Evolutionary conservation across 1,140 invertebrate genomes (phyloP), one percentile per base, ranked within the genome.

Genomic region (Antheraea mylitta): DNA sequence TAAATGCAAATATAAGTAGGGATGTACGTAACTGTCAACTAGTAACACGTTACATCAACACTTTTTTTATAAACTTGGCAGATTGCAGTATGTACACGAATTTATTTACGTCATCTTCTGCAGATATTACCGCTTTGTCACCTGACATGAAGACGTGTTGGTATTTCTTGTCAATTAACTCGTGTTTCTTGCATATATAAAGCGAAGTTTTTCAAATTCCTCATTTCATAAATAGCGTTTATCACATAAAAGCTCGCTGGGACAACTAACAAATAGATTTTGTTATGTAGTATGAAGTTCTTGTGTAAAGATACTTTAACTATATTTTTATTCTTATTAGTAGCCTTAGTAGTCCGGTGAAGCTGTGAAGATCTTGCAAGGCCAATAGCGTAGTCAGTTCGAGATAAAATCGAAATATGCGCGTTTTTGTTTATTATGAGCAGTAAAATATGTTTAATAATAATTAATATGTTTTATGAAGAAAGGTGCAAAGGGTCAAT

Each of bases 91-190:
- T 42, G 38, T 53, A 53, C 13, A 53, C 11, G 10, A 53, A 53
- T 53, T 16, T 53, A 53, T 53, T 53, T 53, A 53, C 45, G 45
- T 53, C 45, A 53, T 53, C 16, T 53, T 53, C 45, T 53, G 45
- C 45, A 53, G 45, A 13, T 53, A 53, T 13, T 53, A 53, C 5
- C 45, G 45, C 11, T 53, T 16, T 53, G 16, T 53, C 45, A 53
- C 45, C 45, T 53, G 45, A 53, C 45, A 53, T 1, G 45, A 53
- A 53, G 45, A 53, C 45, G 45, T 53, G 11, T 16, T 16, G 45
- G 45, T n/a, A 53, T 53, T 53, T 53, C 45, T 53, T 53, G 45
- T 53, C 16, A 53, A 53, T 53, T 53, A 53, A n/a, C 45, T 16
- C 13, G 45, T n/a, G 45, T 6, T 16, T 16, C 38, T 2, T 11